These are phyloP conservation scores for Mesorhabditis sp. DNA, from an alignment of 2,888 invertebrate species.

Conservation along the genomic window DNA sequence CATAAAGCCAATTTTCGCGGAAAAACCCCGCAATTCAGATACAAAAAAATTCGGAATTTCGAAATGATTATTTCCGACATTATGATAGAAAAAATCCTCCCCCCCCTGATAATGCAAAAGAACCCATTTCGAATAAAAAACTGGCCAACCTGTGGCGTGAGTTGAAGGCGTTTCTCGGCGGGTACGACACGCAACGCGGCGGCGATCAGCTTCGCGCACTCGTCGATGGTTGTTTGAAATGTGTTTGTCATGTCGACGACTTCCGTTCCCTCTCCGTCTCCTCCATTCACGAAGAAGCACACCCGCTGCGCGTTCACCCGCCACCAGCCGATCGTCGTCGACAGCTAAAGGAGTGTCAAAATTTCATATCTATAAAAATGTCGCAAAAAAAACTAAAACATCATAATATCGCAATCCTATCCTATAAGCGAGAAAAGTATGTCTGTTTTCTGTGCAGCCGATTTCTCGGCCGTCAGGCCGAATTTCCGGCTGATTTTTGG, in stretches of 20 bases:
- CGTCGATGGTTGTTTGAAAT: slow-evolving; percentile 10
- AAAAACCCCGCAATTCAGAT: no score
- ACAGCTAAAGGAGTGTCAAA: slow-evolving; percentile 21
- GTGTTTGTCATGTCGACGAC: slow-evolving; percentile 4
- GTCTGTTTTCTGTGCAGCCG: no score
- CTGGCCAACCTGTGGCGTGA: slow-evolving; percentile 9
- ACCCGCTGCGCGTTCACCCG: slow-evolving; percentile 37
- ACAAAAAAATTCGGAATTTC: no score
- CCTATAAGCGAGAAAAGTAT: no score
- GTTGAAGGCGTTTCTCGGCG: slow-evolving; percentile 10
- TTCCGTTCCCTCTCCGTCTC: slow-evolving; percentile 6
- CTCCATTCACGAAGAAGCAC: slow-evolving; percentile 31
- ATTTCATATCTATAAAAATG: background rate
- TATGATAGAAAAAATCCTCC: no score
- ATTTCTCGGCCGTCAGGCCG: no score
- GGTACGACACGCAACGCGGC: slow-evolving; percentile 9
- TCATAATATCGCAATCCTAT: background rate
- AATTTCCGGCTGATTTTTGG: no score
- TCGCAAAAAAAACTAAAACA: no score
- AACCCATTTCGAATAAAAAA: no score
- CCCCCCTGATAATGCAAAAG: no score
- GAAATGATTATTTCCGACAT: no score
- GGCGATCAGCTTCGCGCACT: slow-evolving; percentile 11
- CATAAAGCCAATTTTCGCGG: no score
- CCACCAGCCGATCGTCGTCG: slow-evolving; percentile 38